Conservation (phyloP, 2,888 invertebrate species). For the Fragum whitleyi region DNA sequence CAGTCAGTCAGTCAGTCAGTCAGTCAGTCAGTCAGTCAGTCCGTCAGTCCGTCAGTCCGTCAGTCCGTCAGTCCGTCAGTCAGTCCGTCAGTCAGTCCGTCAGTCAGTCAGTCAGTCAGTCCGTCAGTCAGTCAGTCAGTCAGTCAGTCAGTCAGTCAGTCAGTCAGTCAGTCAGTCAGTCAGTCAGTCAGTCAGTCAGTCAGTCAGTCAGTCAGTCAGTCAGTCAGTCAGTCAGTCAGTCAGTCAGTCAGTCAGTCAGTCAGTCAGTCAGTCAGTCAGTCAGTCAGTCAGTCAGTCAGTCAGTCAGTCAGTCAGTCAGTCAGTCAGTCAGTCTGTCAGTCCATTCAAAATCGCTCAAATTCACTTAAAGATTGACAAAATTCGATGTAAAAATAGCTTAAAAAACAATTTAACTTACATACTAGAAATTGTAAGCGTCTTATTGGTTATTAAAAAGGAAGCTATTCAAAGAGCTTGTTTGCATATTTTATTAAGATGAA, state of each 20-base stretch:
- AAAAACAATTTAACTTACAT: too few species aligned
- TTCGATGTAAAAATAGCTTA: too few species aligned
- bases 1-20: neutral
- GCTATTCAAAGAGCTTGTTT: too few species aligned
- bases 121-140: constrained; percentile 10
- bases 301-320: constrained; percentile 12
- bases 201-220: constrained; percentile 6
- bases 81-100: constrained; percentile 33
- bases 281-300: neutral
- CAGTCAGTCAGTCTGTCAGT: constrained; percentile 16
- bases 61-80: constrained; percentile 20
- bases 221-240: constrained; percentile 22
- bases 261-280: neutral
- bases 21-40: neutral
- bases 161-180: neutral
- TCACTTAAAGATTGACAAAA: too few species aligned
- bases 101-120: constrained; percentile 32
- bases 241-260: neutral
- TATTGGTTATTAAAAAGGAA: too few species aligned
- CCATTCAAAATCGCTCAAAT: constrained; percentile 12
- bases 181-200: constrained; percentile 8
- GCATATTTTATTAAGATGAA: too few species aligned
- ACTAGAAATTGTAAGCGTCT: too few species aligned
- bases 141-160: constrained; percentile 3
- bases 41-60: neutral